Evolutionary conservation across 2,888 invertebrate species (phyloP), one percentile per base, ranked within the genome.

Genomic region (Serrognathus titanus): DNA sequence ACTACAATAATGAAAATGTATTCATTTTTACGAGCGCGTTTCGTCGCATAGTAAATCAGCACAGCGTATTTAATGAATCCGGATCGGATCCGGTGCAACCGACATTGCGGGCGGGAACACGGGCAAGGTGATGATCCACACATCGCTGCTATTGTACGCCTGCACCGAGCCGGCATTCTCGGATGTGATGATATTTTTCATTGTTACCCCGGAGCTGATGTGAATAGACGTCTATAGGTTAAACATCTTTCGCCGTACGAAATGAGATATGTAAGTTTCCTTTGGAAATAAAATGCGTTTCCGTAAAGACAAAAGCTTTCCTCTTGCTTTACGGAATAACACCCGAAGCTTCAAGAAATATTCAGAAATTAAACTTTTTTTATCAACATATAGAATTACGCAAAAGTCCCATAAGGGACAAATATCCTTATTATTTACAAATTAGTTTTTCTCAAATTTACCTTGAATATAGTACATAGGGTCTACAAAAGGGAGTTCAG

Each of bases 21-120:
- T 56, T 73, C 73, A 69, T 71, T 72, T 72, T 67, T 64, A 64
- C 65, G 71, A 68, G 69, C 69, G 69, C 68, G 71, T 62, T 50
- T 55, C 46, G 49, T 55, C 49, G 55, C 50, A 55, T 38, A 55
- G 55, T 49, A 41, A 55, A 59, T 58, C 66, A 68, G 64, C 62
- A 66, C 64, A 63, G 67, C 69, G 67, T 66, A 63, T 66, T 66
- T 71, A 73, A 73, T 71, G 68, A 70, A 68, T 65, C 64, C 68
- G 71, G 68, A 71, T 72, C 68, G 66, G 64, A 70, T 72, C 69
- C 71, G 69, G 67, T 69, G 65, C 65, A 69, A 39, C 53, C 39
- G 48, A 64, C 66, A 66, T 66, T 68, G 64, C 62, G 63, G 67
- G 68, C 67, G 67, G 59, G 57, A 57, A 64, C 59, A 61, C 53